These are phyloP conservation scores for Ryuthela nishihirai DNA, from an alignment of 2,888 invertebrate genomes.

Conservation along the genomic window DNA sequence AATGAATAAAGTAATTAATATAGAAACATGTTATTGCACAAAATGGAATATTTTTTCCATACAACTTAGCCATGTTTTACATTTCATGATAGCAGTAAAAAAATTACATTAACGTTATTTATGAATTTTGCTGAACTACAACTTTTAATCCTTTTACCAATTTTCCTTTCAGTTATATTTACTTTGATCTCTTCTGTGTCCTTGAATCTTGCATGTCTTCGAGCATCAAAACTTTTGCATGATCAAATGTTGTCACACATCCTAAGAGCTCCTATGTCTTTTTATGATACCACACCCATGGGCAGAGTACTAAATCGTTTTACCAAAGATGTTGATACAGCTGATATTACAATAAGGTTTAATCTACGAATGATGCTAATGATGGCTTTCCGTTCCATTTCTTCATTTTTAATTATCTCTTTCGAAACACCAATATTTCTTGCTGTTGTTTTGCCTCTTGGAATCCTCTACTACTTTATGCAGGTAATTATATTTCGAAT, in stretches of 20 bases:
- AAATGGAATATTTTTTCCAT: too few relatives aligned
- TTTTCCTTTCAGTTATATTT: conserved; percentile 16
- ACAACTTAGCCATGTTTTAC: too few relatives aligned
- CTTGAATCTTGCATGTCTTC: conserved; percentile 57
- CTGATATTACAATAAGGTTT: conserved; percentile 43
- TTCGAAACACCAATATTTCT: conserved; percentile 49
- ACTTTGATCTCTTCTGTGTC: conserved; percentile 8
- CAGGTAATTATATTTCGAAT: conserved; percentile 43
- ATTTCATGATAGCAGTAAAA: too few relatives aligned
- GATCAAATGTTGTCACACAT: conserved; percentile 44
- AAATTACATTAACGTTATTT: too few relatives aligned
- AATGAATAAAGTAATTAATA: too few relatives aligned
- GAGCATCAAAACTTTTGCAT: conserved; percentile 51
- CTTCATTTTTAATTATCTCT: conserved; percentile 45
- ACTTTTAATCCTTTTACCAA: too few relatives aligned
- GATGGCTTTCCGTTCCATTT: conserved; percentile 36
- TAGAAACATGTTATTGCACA: too few relatives aligned
- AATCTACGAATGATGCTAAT: conserved; percentile 41
- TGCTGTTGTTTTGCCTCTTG: conserved; percentile 48
- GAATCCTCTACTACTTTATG: conserved; percentile 47
- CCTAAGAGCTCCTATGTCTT: conserved; percentile 51
- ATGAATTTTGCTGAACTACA: too few relatives aligned
- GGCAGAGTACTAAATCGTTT: conserved; percentile 43
- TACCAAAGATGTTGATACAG: conserved; percentile 44
- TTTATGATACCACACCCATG: conserved; percentile 43